Percentiles rank a stretch among this genome's conserved stretches.
Evolutionary conservation across 2,113 vertebrate genomes (phyloP).

Genomic region (Thalassarche chlororhynchos): DNA sequence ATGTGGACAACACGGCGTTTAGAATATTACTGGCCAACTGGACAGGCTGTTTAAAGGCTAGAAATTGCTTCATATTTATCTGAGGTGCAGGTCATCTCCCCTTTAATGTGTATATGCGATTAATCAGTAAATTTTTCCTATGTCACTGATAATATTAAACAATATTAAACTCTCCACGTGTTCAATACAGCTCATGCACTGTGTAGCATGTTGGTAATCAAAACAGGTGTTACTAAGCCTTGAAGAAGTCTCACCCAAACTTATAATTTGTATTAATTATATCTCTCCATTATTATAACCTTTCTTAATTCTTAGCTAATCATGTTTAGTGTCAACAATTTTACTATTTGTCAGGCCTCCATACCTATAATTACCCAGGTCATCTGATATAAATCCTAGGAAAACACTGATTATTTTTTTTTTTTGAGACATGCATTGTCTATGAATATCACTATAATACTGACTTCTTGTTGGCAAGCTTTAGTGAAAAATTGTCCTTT

Average conservation of each 20-base stretch:
- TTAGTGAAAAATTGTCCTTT: neutral
- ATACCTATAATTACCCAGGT: neutral
- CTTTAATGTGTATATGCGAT: neutral
- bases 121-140: neutral
- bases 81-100: neutral
- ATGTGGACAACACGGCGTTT: neutral
- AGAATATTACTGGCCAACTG: neutral
- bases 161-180: neutral
- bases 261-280: conserved; percentile 45
- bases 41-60: neutral
- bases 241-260: conserved; percentile 30
- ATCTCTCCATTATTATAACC: conserved; percentile 2
- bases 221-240: conserved; percentile 18
- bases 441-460: neutral
- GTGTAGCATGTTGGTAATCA: neutral
- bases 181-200: neutral
- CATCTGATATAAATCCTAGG: neutral
- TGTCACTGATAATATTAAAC: neutral
- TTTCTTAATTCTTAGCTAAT: neutral
- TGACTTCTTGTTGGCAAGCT: neutral
- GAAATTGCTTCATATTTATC: neutral
- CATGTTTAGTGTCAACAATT: neutral
- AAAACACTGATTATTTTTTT: neutral
- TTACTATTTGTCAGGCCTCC: neutral
- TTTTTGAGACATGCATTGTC: neutral